Evolutionary conservation across 2,113 vertebrate genomes (phyloP), one percentile per base, ranked within the genome.

Genomic region (Tragelaphus strepsiceros): DNA sequence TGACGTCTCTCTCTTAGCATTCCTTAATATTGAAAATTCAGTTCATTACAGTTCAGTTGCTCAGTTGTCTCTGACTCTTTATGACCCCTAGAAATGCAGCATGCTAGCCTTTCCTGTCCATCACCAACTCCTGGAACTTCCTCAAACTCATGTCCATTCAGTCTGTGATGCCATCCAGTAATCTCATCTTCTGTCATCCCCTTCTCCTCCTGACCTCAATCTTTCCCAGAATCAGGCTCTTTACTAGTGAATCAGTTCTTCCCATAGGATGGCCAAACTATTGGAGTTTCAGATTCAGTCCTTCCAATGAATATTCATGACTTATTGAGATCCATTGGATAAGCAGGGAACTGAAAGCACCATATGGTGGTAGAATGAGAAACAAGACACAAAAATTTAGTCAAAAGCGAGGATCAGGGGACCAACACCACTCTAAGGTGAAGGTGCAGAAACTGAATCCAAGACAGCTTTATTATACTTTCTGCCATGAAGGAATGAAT

Each of bases 291-390:
- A n/a, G 32, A 67, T 67, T 67, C 62, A n/a, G 62, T n/a, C 1
- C 62, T 67, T 67, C 16, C 16, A 67, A n/a, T 67, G 62, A 67
- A 67, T 67, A 67, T 67, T 19, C 7, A 19, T 19, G 62, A 67
- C 7, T n/a, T 67, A 16, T n/a, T 1, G 7, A 67, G 7, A 10
- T 32, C 16, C 32, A 67, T 30, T 67, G 32, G 3, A 19, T 16
- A n/a, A 67, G 2, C 62, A 67, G 32, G 32, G 62, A 43, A 43
- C 62, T 67, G 32, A 67, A 67, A 67, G 32, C 1, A 0, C 1
- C 7, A 67, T n/a, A n/a, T 0, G 3, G 3, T 67, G 15, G 62
- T 30, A 32, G 7, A 64, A 32, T 64, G 62, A 32, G 30, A 64
- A 64, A 64, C 6, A 64, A 64, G 61, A 64, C 15, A 32, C 61